These are phyloP conservation scores for Sussaba pulchella DNA, from an alignment of 2,888 invertebrate genomes.

Conservation along the genomic window DNA sequence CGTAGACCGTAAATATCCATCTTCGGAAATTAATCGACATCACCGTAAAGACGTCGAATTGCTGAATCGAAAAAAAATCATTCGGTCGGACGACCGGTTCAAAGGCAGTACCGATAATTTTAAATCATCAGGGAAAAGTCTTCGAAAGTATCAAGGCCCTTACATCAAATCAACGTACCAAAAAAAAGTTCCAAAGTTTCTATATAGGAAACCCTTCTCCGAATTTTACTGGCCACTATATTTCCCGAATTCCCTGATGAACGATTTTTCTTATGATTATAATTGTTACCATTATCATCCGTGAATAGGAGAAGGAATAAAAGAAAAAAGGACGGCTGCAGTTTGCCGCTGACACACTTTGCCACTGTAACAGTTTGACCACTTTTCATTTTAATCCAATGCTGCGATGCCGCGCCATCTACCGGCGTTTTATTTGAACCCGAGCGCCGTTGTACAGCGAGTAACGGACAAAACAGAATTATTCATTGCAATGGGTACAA, in stretches of 20 bases:
- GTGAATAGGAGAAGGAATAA: slow-evolving; percentile 6
- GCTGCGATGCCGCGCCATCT: too few species aligned
- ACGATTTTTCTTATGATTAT: background rate
- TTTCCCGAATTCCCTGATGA: background rate
- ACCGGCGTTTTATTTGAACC: too few species aligned
- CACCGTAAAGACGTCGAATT: background rate
- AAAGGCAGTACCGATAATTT: background rate
- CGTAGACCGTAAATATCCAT: background rate
- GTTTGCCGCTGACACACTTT: too few species aligned
- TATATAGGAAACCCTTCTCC: background rate
- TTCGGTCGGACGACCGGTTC: background rate
- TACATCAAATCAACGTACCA: background rate
- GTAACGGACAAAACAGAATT: background rate
- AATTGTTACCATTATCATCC: background rate
- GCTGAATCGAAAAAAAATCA: background rate
- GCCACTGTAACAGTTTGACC: too few species aligned
- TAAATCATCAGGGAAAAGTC: background rate
- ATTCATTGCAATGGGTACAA: background rate
- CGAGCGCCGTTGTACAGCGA: too few species aligned
- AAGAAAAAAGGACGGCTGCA: too few species aligned
- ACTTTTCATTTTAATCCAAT: too few species aligned
- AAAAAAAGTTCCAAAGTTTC: background rate
- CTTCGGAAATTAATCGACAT: background rate
- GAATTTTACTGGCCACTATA: background rate
- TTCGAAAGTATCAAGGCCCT: background rate